Evolutionary conservation across 2,797 vertebrate species (phyloP).

Genomic region (Crax fasciolata): DNA sequence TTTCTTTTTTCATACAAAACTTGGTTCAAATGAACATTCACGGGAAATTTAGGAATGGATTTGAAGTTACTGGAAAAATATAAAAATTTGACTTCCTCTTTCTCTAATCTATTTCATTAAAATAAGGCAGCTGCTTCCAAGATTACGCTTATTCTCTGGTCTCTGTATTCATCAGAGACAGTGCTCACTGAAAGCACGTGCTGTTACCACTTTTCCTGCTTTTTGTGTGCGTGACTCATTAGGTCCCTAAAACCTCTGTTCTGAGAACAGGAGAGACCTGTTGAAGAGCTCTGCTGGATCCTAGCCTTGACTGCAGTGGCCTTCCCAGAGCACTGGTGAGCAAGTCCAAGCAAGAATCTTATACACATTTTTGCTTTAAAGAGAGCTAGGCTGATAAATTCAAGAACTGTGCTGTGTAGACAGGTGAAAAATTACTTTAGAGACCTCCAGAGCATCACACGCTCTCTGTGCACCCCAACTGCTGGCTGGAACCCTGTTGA

Average conservation of each 20-base stretch:
- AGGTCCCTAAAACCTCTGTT: background rate
- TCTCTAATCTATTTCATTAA: background rate
- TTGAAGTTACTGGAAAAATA: background rate
- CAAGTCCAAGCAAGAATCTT: background rate
- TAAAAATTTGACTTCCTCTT: background rate
- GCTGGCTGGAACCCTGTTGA: background rate
- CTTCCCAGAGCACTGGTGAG: background rate
- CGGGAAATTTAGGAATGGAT: background rate
- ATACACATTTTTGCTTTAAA: background rate
- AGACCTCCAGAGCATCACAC: background rate
- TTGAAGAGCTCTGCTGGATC: background rate
- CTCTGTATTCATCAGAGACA: background rate
- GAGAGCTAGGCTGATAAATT: background rate
- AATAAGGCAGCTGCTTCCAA: background rate
- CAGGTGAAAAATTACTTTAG: constrained; percentile 28
- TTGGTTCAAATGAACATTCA: background rate
- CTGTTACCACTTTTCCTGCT: background rate
- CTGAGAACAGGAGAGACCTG: background rate
- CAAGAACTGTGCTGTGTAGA: background rate
- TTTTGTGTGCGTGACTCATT: accelerated
- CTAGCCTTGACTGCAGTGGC: background rate
- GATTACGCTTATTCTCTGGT: background rate
- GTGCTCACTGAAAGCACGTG: background rate
- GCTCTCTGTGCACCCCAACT: background rate
- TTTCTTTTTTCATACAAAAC: background rate